Evolutionary conservation across 2,113 vertebrate genomes (phyloP).

Genomic region (Camelus bactrianus): DNA sequence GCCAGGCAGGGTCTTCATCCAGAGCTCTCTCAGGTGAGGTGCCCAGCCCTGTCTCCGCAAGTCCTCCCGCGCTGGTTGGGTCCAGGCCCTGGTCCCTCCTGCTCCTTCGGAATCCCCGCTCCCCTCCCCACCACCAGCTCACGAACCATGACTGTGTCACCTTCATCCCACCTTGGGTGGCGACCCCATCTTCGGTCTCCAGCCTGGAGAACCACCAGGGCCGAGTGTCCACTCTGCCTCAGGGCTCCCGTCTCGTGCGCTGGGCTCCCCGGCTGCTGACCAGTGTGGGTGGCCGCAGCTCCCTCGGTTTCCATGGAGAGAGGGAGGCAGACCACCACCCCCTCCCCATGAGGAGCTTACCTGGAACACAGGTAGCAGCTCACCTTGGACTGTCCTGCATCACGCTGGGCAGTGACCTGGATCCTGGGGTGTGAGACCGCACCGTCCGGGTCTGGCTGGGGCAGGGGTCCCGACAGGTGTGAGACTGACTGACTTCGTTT

Average conservation of each 20-base stretch:
- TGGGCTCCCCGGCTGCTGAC: not conserved
- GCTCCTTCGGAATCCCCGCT: not conserved
- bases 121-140: not conserved
- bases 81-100: too few relatives aligned
- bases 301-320: not conserved
- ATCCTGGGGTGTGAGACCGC: not conserved
- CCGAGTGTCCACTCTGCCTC: not conserved
- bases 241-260: not conserved
- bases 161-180: not conserved
- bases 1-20: not conserved
- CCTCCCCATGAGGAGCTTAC: not conserved
- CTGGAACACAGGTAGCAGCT: not conserved
- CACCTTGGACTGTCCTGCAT: fast-evolving
- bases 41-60: not conserved
- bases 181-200: not conserved
- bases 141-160: fast-evolving
- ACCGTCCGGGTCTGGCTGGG: not conserved
- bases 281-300: not conserved
- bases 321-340: too few relatives aligned
- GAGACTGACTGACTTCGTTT: not conserved
- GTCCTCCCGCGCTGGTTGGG: too few relatives aligned
- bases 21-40: not conserved
- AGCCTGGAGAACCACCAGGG: not conserved
- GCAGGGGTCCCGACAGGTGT: not conserved
- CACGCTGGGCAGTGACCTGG: not conserved